Conservation (phyloP, 2,113 vertebrate species). For the Corydoras maculifer region DNA sequence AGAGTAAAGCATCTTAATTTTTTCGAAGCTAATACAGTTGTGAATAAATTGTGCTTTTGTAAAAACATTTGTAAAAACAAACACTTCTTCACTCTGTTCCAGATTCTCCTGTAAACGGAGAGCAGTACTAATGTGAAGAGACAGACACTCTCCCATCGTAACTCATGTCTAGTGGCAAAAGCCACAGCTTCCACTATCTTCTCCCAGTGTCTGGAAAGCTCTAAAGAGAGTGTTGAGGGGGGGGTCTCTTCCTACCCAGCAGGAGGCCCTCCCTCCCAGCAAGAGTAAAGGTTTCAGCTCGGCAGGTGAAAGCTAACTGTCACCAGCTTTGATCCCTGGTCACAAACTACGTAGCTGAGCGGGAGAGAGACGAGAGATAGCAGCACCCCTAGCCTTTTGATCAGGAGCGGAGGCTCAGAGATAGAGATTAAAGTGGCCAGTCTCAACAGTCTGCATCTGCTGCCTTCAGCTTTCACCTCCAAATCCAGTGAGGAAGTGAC, state of each 20-base stretch:
- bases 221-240: slow-evolving; percentile 40
- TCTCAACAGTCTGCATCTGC: slow-evolving; percentile 51
- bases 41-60: too few species aligned
- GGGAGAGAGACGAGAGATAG: too few species aligned
- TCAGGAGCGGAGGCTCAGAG: too few species aligned
- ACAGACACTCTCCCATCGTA: slow-evolving; percentile 57
- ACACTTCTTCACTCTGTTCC: slow-evolving; percentile 50
- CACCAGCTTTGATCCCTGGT: slow-evolving; percentile 71
- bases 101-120: slow-evolving; percentile 51
- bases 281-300: slow-evolving; percentile 62
- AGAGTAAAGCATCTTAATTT: too few species aligned
- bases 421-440: slow-evolving; percentile 11
- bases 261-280: slow-evolving; percentile 56
- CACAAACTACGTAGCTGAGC: slow-evolving; percentile 53
- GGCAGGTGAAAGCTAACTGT: slow-evolving; percentile 72
- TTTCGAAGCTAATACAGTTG: too few species aligned
- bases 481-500: slow-evolving; percentile 42
- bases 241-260: slow-evolving; percentile 58
- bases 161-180: slow-evolving; percentile 61
- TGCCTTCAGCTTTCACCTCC: slow-evolving; percentile 55
- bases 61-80: slow-evolving; percentile 60
- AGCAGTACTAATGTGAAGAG: slow-evolving; percentile 52
- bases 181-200: slow-evolving; percentile 52
- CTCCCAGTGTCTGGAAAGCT: slow-evolving; percentile 55
- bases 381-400: too few species aligned